A percentile compares a stretch with the other conserved stretches of the same genome.
phyloP scores from a whole-genome alignment of 2,888 invertebrate genomes.

The Conomelus anceps region DNA sequence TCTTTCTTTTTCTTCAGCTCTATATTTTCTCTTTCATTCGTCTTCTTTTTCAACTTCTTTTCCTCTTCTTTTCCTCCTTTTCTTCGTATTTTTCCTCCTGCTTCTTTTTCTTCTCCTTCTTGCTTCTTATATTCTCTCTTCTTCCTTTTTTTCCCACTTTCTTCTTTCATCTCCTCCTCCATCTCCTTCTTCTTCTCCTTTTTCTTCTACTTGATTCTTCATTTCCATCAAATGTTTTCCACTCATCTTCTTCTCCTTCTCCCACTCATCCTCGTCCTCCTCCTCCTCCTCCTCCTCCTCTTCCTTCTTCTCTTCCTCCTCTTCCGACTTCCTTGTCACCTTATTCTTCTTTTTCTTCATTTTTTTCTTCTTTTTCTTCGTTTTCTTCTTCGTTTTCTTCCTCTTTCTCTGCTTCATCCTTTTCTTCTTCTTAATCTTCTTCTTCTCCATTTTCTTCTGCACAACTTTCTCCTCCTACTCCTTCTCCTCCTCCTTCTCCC shows the following conservation, averaged over 20 bases:
- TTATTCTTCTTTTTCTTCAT: background rate
- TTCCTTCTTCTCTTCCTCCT: background rate
- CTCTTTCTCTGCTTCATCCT: background rate
- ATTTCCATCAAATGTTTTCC: no score
- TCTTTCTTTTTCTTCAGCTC: no score
- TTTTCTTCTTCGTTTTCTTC: background rate
- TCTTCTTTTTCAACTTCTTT: no score
- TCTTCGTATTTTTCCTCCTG: no score
- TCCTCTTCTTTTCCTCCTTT: no score
- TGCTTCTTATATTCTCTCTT: no score
- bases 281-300: background rate
- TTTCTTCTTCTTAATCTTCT: background rate
- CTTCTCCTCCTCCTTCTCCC: background rate
- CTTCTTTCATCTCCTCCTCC: background rate
- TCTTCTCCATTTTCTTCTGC: background rate
- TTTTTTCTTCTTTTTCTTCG: background rate
- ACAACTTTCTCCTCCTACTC: background rate
- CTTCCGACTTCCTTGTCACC: background rate
- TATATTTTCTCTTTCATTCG: no score
- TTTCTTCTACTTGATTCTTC: background rate
- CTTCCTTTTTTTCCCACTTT: background rate
- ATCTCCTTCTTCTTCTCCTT: background rate
- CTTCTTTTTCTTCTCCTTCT: no score
- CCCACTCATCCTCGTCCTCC: background rate
- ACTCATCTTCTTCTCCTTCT: constrained; percentile 5